Conservation (phyloP, 1,140 invertebrate species). For the Calosoma granatense region DNA sequence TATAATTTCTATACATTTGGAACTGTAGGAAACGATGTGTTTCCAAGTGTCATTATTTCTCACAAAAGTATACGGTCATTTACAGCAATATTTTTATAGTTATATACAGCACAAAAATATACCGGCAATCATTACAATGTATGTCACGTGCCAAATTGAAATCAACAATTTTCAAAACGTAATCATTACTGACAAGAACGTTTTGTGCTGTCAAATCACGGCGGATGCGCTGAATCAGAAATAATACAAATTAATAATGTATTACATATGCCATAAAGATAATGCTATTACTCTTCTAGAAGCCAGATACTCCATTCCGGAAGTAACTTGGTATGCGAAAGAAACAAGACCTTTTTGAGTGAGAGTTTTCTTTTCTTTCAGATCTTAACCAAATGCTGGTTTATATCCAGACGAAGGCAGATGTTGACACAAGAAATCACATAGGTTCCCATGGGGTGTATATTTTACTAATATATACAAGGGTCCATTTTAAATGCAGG, state of each 20-base stretch:
- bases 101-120: neutral
- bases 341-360: slow-evolving; percentile 91
- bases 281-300: slow-evolving; percentile 62
- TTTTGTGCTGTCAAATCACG: slow-evolving; percentile 96
- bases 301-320: slow-evolving; percentile 95
- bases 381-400: slow-evolving; percentile 46
- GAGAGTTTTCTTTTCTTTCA: slow-evolving; percentile 63
- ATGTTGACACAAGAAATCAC: slow-evolving; percentile 85
- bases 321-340: slow-evolving; percentile 92
- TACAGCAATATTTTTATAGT: too few species aligned
- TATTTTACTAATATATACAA: slow-evolving; percentile 94
- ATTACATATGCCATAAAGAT: neutral
- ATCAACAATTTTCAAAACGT: slow-evolving; percentile 92
- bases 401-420: slow-evolving; percentile 61
- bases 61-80: slow-evolving; percentile 90
- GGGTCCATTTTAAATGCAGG: slow-evolving; percentile 91
- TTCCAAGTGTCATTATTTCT: slow-evolving; percentile 93
- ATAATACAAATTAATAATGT: slow-evolving; percentile 10
- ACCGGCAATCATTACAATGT: slow-evolving; percentile 90
- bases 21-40: slow-evolving; percentile 79
- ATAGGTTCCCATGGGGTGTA: slow-evolving; percentile 87
- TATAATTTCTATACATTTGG: slow-evolving; percentile 63
- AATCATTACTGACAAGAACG: slow-evolving; percentile 88
- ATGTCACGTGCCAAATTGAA: slow-evolving; percentile 97
- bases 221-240: slow-evolving; percentile 88